A percentile compares a stretch with the other conserved stretches of the same genome.
phyloP scores from a whole-genome alignment of 2,797 vertebrate genomes.

The Diplodus sargus region DNA sequence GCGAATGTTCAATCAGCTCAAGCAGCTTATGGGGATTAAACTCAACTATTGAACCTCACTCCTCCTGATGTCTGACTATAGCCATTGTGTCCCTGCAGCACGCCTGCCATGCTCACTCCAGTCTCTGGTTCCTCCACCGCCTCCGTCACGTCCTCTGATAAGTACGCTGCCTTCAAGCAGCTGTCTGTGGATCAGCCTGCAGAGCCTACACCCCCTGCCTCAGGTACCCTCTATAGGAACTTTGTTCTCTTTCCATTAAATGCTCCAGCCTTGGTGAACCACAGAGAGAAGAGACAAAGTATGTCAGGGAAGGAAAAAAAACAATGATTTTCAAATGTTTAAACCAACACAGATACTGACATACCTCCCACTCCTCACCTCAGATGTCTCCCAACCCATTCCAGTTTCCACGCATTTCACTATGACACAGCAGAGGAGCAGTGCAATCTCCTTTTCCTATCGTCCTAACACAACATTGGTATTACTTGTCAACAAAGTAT shows the following conservation, averaged over 20 bases:
- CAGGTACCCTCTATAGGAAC: constrained; percentile 84
- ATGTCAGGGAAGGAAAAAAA: neutral
- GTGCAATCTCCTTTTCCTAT: neutral
- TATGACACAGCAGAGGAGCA: constrained; percentile 8
- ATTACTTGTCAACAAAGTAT: constrained; percentile 9
- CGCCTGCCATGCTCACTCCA: constrained; percentile 91
- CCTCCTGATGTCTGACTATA: constrained; percentile 39
- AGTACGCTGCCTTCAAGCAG: constrained; percentile 97
- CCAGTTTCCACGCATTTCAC: constrained; percentile 3
- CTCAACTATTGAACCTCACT: constrained; percentile 25
- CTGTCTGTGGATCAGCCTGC: constrained; percentile 89
- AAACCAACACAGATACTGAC: neutral
- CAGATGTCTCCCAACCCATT: neutral
- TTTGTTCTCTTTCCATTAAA: constrained; percentile 3
- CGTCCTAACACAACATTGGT: neutral
- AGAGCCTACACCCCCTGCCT: constrained; percentile 85
- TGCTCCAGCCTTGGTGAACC: neutral
- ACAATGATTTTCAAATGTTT: neutral
- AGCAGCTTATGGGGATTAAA: constrained; percentile 51
- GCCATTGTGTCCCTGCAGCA: constrained; percentile 80
- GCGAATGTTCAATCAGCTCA: constrained; percentile 43
- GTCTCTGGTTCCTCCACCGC: constrained; percentile 88
- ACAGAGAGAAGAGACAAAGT: constrained; percentile 2
- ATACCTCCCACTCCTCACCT: neutral
- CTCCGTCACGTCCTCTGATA: constrained; percentile 85